Base-by-base conservation (phyloP, 37 sponge, comb jelly and placozoan genomes). In the Amphimedon queenslandica region DNA sequence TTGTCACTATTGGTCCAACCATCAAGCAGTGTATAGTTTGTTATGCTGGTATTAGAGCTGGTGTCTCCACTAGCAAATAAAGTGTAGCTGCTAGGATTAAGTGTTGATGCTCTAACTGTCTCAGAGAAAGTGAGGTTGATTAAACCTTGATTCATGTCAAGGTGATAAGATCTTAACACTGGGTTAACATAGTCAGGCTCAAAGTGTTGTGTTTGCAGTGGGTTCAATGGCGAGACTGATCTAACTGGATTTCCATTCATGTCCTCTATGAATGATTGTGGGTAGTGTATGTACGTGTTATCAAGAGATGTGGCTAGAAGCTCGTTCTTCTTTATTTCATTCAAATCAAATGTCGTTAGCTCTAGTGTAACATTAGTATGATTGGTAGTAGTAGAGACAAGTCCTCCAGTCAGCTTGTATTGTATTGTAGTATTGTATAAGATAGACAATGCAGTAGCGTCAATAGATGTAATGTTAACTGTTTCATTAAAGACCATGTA, bases 401-500 rank as follows among this genome's bases (percentile, higher is more conserved):
- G 42, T 28, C 92, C 92, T 39, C 82, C 85, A 58, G 84, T 84
- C 0, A 94, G 76, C 20, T 10, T 67, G 37, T 85, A 79, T 6
- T n/a, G 38, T 1, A 35, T 57, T 10, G 58, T 67, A 64, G 24
- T 35, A 31, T 5, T n/a, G 58, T 42, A 64, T 34, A 60, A 39
- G 6, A 94, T 11, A 0, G 73, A 60, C 11, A 94, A 29, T 27
- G 29, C 37, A 18, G 64, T 53, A 41, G 84, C 76, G 51, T 94
- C 86, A 51, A 94, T 35, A 21, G 95, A 84, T 13, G 70, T 69
- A 13, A 80, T 69, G 55, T 87, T 81, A 3, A 94, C 82, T 23
- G 92, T 90, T 70, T 94, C 95, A 82, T 82, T 70, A 64, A 94
- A 94, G 0, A 80, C 69, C 66, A 94, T 69, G 3, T 64, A 30